These are phyloP conservation scores for Calonectris borealis DNA, from an alignment of 2,113 vertebrate species.

Conservation along the genomic window DNA sequence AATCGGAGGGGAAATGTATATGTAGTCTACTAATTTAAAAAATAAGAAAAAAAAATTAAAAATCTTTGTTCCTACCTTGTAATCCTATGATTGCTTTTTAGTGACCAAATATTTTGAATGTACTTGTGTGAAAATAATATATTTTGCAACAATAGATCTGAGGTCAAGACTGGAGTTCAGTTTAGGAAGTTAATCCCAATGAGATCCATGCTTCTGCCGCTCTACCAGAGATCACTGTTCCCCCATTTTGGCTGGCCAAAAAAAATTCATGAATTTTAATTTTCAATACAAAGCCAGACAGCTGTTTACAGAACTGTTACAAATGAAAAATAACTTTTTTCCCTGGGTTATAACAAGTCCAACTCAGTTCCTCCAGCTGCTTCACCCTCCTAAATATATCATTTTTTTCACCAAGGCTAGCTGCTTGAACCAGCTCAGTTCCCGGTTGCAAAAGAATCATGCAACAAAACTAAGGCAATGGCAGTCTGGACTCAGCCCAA, in stretches of 20 bases:
- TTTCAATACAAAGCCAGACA: background rate
- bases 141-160: background rate
- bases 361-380: background rate
- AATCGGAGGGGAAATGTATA: background rate
- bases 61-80: background rate
- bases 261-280: background rate
- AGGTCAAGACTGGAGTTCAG: background rate
- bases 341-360: background rate
- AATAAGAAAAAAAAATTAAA: background rate
- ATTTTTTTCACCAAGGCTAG: background rate
- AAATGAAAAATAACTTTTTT: background rate
- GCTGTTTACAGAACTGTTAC: background rate
- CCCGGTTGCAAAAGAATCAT: background rate
- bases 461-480: background rate
- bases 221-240: background rate
- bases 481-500: background rate
- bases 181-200: background rate
- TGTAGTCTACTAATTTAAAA: background rate
- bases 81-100: background rate
- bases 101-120: background rate
- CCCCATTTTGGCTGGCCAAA: background rate
- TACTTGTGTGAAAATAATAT: background rate
- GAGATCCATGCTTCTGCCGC: background rate
- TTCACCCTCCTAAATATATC: background rate
- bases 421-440: background rate